Evolutionary conservation across 2,888 invertebrate genomes (phyloP).

Genomic region (Agrochola lychnidis): DNA sequence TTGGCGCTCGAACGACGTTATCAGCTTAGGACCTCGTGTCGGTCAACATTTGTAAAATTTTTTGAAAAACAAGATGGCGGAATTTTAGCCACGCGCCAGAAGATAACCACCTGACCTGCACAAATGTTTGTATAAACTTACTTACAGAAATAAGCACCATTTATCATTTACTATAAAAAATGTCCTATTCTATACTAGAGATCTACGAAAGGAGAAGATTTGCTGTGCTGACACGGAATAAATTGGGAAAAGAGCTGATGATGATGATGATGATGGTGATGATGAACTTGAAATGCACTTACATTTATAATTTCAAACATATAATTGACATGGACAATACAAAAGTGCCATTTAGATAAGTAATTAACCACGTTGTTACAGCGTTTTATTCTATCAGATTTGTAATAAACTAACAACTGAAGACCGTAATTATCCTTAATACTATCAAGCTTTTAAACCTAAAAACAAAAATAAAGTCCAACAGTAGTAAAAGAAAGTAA

Average conservation of each 20-base stretch:
- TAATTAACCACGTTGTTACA: background rate
- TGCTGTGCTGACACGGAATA: background rate
- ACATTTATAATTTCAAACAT: background rate
- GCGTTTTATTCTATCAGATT: background rate
- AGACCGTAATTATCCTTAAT: background rate
- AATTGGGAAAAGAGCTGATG: too few species aligned
- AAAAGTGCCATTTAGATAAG: too few species aligned
- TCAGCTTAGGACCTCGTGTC: background rate
- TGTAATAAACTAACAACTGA: background rate
- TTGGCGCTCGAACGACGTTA: background rate
- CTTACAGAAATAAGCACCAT: background rate
- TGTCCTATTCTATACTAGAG: background rate
- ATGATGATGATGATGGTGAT: too few species aligned
- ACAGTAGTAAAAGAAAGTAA: constrained; percentile 28
- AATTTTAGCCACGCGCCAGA: background rate
- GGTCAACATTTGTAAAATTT: background rate
- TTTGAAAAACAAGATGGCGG: background rate
- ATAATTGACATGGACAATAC: background rate
- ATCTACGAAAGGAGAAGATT: background rate
- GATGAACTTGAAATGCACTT: background rate
- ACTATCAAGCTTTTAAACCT: background rate
- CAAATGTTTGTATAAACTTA: background rate
- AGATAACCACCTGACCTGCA: too few species aligned
- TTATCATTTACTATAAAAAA: background rate
- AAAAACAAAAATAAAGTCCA: constrained; percentile 20